Evolutionary conservation across 1,140 invertebrate genomes (phyloP).

Genomic region (Physella acuta): DNA sequence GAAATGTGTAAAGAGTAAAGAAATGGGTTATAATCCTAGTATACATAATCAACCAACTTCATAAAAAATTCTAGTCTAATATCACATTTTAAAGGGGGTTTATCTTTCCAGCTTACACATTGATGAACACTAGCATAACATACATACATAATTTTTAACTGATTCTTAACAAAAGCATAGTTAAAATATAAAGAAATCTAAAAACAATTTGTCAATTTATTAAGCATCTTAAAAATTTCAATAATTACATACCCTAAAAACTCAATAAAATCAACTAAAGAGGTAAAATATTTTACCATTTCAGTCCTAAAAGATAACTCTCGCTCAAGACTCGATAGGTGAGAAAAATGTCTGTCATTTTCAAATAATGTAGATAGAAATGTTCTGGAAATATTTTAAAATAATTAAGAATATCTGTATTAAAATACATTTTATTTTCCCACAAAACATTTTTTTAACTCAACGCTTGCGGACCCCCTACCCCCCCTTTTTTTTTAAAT

Average conservation of each 20-base stretch:
- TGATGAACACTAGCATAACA: too few relatives aligned
- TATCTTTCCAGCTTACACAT: too few relatives aligned
- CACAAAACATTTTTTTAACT: too few relatives aligned
- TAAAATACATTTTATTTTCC: neutral
- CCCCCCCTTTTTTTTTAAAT: too few relatives aligned
- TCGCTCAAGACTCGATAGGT: constrained; percentile 76
- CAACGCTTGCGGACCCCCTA: too few relatives aligned
- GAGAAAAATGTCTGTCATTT: constrained; percentile 80
- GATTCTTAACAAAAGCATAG: neutral
- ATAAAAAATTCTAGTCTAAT: too few relatives aligned
- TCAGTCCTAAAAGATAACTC: constrained; percentile 82
- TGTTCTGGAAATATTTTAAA: too few relatives aligned
- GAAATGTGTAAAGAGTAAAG: constrained; percentile 19
- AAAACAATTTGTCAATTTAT: neutral
- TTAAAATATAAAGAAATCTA: neutral
- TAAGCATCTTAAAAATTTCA: neutral
- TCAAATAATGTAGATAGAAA: constrained; percentile 78
- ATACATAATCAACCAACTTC: too few relatives aligned
- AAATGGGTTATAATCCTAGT: too few relatives aligned
- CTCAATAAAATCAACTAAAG: too few relatives aligned
- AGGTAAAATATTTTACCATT: constrained; percentile 65
- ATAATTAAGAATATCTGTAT: neutral
- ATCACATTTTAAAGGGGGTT: too few relatives aligned
- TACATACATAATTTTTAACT: neutral
- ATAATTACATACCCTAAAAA: neutral